Conservation (phyloP, 2,113 vertebrate species). For the Zapus hudsonius region DNA sequence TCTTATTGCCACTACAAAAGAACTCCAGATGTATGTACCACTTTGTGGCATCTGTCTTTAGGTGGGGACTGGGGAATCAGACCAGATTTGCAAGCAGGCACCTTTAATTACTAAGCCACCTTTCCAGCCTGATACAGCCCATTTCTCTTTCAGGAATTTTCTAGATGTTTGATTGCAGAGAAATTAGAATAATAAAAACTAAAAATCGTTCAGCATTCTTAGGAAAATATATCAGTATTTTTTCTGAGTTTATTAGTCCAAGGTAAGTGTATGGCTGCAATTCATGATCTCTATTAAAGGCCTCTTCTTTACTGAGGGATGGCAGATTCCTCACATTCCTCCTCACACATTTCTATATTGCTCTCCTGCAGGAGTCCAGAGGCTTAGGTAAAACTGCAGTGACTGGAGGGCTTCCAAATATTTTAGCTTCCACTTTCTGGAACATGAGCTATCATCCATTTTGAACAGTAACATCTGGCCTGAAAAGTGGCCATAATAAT, state of each 20-base stretch:
- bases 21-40: no score
- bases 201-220: neutral
- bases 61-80: no score
- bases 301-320: constrained; percentile 60
- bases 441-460: constrained; percentile 83
- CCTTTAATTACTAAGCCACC: no score
- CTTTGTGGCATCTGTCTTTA: no score
- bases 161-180: constrained; percentile 60
- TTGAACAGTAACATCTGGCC: constrained; percentile 84
- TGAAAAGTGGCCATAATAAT: constrained; percentile 83
- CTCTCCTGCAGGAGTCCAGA: constrained; percentile 66
- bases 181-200: constrained; percentile 44
- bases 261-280: constrained; percentile 57
- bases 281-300: constrained; percentile 72
- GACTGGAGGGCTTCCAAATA: constrained; percentile 72
- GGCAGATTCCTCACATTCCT: constrained; percentile 68
- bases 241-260: constrained; percentile 48
- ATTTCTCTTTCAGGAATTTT: constrained; percentile 34
- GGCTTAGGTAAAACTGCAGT: constrained; percentile 71
- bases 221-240: constrained; percentile 47
- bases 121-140: no score
- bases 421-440: constrained; percentile 70
- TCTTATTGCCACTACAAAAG: no score
- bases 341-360: constrained; percentile 71
- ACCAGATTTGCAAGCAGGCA: no score